Base-by-base conservation (phyloP, 2,888 invertebrate species). In the Rhorus exstirpatorius region DNA sequence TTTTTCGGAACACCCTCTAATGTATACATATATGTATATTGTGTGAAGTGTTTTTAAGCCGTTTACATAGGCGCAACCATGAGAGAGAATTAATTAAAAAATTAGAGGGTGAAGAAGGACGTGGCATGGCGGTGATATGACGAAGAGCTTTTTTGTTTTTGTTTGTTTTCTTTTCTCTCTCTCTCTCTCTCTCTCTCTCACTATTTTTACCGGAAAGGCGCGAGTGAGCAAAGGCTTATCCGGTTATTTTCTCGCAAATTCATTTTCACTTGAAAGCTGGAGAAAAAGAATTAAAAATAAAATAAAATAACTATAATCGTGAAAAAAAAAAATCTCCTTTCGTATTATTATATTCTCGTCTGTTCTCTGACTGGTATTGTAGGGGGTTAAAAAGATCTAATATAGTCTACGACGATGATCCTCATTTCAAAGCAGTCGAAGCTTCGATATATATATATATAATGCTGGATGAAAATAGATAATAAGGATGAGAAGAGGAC, bases 391-490 rank as follows among this genome's bases (percentile, higher is more conserved):
- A 80, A 63, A 65, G 55, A 63, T 12, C 63, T 58, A 49, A 71
- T 65, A 65, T 70, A 76, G 75, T 46, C 58, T 35, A 12, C 49
- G 26, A 55, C 10, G 68, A 49, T 19, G 31, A 61, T 31, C 44
- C 67, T 70, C 80, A 38, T 80, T 58, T 63, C 63, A 44, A 65
- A 71, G 44, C 70, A 31, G 49, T 38, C 31, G n/a, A 44, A 71
- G 44, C 31, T 71, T 71, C 35, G 31, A 35, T 21, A 19, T n/a
- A 19, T n/a, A 55, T 70, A 55, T 35, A 67, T 21, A 67, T 35
- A 41, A 17, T 21, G 49, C 79, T 51, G 67, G 41, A 74, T 67
- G 60, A 35, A 51, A 67, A 74, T 68, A 68, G 67, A 79, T 71
- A 79, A 35, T 53, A 68, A 67, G 72, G 26, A 49, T 67, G 49